Conservation (phyloP, 1,140 invertebrate genomes). For the Ips typographus region DNA sequence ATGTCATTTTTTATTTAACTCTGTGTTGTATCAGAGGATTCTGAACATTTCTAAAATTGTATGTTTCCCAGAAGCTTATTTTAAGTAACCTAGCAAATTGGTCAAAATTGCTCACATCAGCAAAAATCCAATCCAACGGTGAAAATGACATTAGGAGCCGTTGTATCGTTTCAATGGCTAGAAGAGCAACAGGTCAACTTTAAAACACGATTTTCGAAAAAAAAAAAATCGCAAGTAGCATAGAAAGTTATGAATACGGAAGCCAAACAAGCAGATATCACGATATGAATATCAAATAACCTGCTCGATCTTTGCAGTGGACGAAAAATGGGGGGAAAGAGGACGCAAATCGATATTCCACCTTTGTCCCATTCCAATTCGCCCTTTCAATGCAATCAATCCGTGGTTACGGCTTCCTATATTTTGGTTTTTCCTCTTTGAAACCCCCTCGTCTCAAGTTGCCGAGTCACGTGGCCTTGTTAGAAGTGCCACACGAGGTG, state of each 20-base stretch:
- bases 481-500: conserved; percentile 11
- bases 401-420: conserved; percentile 7
- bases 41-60: too few species aligned
- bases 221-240: background rate
- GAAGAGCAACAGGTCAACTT: too few species aligned
- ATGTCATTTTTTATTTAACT: conserved; percentile 1
- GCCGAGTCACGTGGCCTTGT: conserved; percentile 24
- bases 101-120: too few species aligned
- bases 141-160: too few species aligned
- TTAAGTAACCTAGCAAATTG: too few species aligned
- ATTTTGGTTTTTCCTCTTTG: conserved; percentile 11
- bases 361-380: background rate
- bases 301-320: conserved; percentile 8
- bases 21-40: too few species aligned
- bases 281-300: conserved; percentile 19
- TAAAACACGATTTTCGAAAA: conserved; percentile 5
- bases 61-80: too few species aligned
- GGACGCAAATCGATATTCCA: conserved; percentile 22
- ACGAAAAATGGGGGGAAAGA: conserved; percentile 7
- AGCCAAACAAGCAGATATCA: conserved; percentile 14
- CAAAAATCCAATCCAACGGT: too few species aligned
- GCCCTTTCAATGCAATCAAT: background rate
- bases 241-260: conserved; percentile 15
- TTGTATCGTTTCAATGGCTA: too few species aligned
- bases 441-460: conserved; percentile 6